These are phyloP conservation scores for Drosophila testacea DNA, from an alignment of 2,888 invertebrate genomes.

Conservation along the genomic window DNA sequence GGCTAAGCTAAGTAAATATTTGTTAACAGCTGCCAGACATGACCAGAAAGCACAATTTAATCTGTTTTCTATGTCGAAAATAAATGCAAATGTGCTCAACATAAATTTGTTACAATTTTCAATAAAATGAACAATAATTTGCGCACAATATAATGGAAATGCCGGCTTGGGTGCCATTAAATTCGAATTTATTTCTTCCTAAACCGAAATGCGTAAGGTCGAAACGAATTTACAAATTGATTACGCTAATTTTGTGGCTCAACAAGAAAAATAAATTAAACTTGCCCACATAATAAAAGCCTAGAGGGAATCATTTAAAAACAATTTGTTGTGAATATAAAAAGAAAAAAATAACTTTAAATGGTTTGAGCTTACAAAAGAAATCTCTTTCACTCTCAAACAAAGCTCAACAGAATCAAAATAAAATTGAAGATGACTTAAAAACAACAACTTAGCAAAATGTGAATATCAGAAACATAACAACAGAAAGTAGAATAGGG, in stretches of 20 bases:
- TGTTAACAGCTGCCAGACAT: conserved; percentile 37
- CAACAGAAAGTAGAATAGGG: neutral
- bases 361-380: conserved; percentile 11
- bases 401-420: neutral
- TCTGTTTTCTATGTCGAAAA: conserved; percentile 31
- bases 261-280: conserved; percentile 35
- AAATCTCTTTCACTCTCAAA: conserved; percentile 4
- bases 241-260: conserved; percentile 66
- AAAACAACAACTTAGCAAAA: neutral
- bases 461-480: neutral
- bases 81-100: conserved; percentile 52
- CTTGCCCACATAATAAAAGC: conserved; percentile 19
- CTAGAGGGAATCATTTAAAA: conserved; percentile 27
- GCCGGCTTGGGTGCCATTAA: conserved; percentile 32
- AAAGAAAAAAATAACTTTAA: conserved; percentile 13
- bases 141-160: conserved; percentile 30
- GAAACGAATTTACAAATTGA: conserved; percentile 64
- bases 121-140: conserved; percentile 52
- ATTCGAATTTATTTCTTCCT: conserved; percentile 38
- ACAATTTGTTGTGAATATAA: conserved; percentile 30
- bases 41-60: conserved; percentile 44
- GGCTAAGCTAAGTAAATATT: conserved; percentile 30
- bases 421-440: conserved; percentile 10
- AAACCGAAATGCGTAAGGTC: conserved; percentile 23
- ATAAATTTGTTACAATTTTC: conserved; percentile 57